Conservation (phyloP, 2,888 invertebrate genomes). For the Idaea dimidiata region DNA sequence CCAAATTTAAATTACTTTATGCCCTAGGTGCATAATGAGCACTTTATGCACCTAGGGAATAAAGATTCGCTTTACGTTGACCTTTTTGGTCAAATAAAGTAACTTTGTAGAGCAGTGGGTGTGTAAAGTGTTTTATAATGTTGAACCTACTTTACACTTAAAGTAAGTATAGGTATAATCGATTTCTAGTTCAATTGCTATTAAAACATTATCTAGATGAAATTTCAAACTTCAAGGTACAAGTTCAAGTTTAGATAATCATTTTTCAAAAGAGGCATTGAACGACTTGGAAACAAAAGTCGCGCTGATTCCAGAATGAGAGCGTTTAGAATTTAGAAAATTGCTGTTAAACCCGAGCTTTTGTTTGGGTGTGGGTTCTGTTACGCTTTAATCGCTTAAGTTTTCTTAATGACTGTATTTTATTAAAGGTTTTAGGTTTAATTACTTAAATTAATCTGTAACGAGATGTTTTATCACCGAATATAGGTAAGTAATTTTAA, state of each 20-base stretch:
- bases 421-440: background rate
- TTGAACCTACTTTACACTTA: too few species aligned
- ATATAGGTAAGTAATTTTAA: too few species aligned
- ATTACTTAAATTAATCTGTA: background rate
- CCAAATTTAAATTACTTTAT: too few species aligned
- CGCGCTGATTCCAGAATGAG: background rate
- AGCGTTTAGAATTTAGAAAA: constrained; percentile 29
- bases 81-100: too few species aligned
- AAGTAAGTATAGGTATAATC: too few species aligned
- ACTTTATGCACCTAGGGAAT: too few species aligned
- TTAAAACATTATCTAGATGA: constrained; percentile 9
- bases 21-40: too few species aligned
- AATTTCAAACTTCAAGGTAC: constrained; percentile 15
- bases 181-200: too few species aligned
- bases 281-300: constrained; percentile 25
- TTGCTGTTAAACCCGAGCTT: constrained; percentile 14
- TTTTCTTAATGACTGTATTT: background rate
- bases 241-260: constrained; percentile 54
- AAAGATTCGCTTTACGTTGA: too few species aligned
- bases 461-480: background rate
- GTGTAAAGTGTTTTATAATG: too few species aligned
- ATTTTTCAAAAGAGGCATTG: constrained; percentile 49
- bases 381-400: background rate
- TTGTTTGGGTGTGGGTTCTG: background rate
- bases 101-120: too few species aligned